Evolutionary conservation across 2,888 invertebrate species (phyloP).

Genomic region (Lycia hirtaria): DNA sequence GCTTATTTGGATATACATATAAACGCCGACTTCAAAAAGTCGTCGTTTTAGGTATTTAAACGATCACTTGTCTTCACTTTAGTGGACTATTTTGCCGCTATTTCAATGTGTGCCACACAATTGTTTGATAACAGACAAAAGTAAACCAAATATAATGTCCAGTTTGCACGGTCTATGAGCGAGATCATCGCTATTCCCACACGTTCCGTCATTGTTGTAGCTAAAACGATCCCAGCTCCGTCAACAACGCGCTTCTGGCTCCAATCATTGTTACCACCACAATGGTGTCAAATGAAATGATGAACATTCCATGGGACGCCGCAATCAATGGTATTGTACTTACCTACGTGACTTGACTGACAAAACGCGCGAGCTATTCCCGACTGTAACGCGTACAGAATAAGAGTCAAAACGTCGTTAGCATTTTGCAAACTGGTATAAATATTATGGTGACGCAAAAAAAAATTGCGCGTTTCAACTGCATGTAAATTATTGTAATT

Average conservation of each 20-base stretch:
- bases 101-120: background rate
- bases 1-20: no score
- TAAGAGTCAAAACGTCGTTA: constrained; percentile 4
- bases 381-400: constrained; percentile 6
- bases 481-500: constrained; percentile 10
- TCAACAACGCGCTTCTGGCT: constrained; percentile 12
- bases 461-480: constrained; percentile 14
- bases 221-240: constrained; percentile 4
- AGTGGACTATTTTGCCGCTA: no score
- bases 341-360: constrained; percentile 34
- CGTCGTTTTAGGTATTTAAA: no score
- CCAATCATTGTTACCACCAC: constrained; percentile 26
- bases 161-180: constrained; percentile 12
- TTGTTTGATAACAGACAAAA: constrained; percentile 4
- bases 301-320: constrained; percentile 35
- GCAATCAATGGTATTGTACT: constrained; percentile 39
- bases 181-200: constrained; percentile 10
- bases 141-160: constrained; percentile 1
- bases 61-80: no score
- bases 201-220: constrained; percentile 13
- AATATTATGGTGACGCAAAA: constrained; percentile 27
- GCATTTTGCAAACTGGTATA: constrained; percentile 8
- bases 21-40: no score
- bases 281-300: constrained; percentile 26
- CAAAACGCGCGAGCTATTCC: background rate